These are phyloP conservation scores for Cistogaster globosa DNA, from an alignment of 2,888 invertebrate species.

Conservation along the genomic window DNA sequence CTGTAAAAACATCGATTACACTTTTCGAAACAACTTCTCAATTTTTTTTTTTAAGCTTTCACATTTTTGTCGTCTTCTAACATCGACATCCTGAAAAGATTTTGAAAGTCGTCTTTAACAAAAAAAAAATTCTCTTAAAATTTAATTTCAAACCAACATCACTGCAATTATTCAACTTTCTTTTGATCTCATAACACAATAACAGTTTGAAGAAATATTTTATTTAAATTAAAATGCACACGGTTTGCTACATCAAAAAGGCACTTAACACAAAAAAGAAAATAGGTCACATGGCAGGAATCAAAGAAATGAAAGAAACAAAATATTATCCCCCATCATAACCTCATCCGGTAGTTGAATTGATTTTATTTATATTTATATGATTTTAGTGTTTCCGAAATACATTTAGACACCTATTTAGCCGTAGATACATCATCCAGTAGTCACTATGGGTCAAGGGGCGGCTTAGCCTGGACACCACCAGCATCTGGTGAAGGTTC, in stretches of 20 bases:
- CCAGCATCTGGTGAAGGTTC: slow-evolving; percentile 94
- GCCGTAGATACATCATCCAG: slow-evolving; percentile 83
- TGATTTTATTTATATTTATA: slow-evolving; percentile 71
- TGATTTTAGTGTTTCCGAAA: slow-evolving; percentile 87
- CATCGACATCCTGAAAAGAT: no score
- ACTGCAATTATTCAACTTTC: not conserved
- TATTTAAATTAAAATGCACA: slow-evolving; percentile 50
- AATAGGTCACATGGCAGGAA: slow-evolving; percentile 56
- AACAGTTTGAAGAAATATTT: slow-evolving; percentile 34
- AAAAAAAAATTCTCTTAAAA: no score
- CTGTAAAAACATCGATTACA: no score
- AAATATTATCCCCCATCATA: slow-evolving; percentile 60
- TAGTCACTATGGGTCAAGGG: slow-evolving; percentile 84
- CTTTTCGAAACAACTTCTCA: no score
- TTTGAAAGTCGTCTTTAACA: no score
- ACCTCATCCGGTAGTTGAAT: slow-evolving; percentile 71
- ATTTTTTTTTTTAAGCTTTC: no score
- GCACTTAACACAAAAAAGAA: slow-evolving; percentile 42
- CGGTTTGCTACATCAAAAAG: slow-evolving; percentile 61
- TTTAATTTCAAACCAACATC: no score
- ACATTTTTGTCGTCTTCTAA: no score
- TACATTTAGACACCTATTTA: slow-evolving; percentile 87
- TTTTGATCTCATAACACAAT: slow-evolving; percentile 7
- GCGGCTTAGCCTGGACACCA: slow-evolving; percentile 88
- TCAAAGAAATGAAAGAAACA: slow-evolving; percentile 16